Evolutionary conservation across 2,888 invertebrate species (phyloP).

Genomic region (Tholera decimalis): DNA sequence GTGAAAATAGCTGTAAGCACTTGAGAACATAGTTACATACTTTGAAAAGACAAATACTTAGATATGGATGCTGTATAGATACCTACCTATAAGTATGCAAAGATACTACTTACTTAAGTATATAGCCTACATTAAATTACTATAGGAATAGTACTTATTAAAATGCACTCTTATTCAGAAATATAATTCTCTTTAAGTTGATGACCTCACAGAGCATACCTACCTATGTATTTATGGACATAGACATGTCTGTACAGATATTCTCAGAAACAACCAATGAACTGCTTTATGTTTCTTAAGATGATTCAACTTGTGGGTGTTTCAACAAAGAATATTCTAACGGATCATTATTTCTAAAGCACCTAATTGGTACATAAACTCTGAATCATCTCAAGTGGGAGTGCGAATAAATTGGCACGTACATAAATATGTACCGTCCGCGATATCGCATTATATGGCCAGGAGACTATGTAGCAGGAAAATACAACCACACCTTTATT

Average conservation of each 20-base stretch:
- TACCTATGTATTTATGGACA: neutral
- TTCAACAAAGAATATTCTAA: slow-evolving; percentile 22
- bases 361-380: slow-evolving; percentile 55
- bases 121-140: no score
- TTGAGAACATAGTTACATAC: no score
- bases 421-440: slow-evolving; percentile 9
- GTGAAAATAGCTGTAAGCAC: no score
- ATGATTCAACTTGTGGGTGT: slow-evolving; percentile 39
- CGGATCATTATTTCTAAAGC: slow-evolving; percentile 33
- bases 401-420: slow-evolving; percentile 48
- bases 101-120: no score
- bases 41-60: no score
- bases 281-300: slow-evolving; percentile 2
- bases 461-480: slow-evolving; percentile 59
- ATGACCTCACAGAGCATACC: slow-evolving; percentile 1
- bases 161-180: no score
- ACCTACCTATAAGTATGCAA: no score
- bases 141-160: neutral
- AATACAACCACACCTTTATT: slow-evolving; percentile 67
- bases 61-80: no score
- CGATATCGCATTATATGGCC: slow-evolving; percentile 11
- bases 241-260: slow-evolving; percentile 13
- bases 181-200: neutral
- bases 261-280: slow-evolving; percentile 47
- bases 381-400: slow-evolving; percentile 50